Conservation (phyloP, 2,797 vertebrate species). For the Micropoecilia bifurca region DNA sequence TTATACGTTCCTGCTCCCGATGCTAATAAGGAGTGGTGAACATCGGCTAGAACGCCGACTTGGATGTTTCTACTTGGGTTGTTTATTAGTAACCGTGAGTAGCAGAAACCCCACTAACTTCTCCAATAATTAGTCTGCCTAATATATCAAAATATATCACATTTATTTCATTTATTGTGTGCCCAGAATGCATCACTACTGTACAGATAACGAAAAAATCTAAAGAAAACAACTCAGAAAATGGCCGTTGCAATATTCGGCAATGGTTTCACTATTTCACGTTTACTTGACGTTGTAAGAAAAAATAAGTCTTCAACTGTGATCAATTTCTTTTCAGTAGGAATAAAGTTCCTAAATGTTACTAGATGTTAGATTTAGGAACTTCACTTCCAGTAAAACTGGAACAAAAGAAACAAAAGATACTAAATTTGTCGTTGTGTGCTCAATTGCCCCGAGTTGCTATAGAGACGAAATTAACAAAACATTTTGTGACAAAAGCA, state of each 20-base stretch:
- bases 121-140: no score
- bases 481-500: not conserved
- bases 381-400: not conserved
- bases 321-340: not conserved
- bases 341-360: not conserved
- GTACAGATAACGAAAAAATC: not conserved
- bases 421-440: not conserved
- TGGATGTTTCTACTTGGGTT: no score
- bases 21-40: constrained; percentile 16
- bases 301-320: not conserved
- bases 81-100: no score
- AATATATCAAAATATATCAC: no score
- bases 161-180: not conserved
- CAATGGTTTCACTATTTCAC: not conserved
- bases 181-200: not conserved
- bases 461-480: not conserved
- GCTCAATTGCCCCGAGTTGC: not conserved
- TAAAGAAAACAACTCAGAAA: not conserved
- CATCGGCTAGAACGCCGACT: no score
- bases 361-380: not conserved
- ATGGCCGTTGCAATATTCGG: not conserved
- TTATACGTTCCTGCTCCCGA: not conserved
- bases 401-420: not conserved
- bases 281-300: not conserved
- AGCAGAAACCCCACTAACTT: no score